Evolutionary conservation across 2,797 vertebrate species (phyloP).

Genomic region (Trematomus bernacchii): DNA sequence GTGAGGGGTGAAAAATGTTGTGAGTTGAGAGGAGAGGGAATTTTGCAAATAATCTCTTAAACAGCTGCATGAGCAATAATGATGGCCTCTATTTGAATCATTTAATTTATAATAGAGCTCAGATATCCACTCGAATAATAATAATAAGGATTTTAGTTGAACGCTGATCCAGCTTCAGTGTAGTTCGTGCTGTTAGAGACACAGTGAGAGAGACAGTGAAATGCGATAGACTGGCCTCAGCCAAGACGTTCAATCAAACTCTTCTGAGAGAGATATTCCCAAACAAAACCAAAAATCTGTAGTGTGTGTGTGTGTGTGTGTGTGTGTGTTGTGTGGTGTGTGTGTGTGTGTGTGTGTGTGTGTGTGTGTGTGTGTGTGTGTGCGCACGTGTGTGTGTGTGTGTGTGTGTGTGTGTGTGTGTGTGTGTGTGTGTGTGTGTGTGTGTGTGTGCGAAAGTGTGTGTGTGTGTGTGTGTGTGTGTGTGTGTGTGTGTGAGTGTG

Average conservation of each 20-base stretch:
- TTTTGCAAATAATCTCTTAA: too few species aligned
- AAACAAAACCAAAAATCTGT: conserved; percentile 27
- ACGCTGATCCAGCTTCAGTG: background rate
- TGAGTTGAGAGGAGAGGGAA: too few species aligned
- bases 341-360: conserved; percentile 21
- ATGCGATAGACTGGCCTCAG: background rate
- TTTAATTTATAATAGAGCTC: background rate
- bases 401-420: conserved; percentile 4
- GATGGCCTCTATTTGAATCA: background rate
- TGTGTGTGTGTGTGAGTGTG: conserved; percentile 4
- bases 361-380: too few species aligned
- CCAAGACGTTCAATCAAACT: conserved; percentile 31
- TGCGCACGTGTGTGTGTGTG: conserved; percentile 20
- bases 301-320: conserved; percentile 12
- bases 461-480: conserved; percentile 15
- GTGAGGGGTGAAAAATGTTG: background rate
- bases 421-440: conserved; percentile 19
- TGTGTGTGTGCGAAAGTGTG: conserved; percentile 7
- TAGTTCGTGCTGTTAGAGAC: background rate
- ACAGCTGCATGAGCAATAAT: too few species aligned
- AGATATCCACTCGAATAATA: background rate
- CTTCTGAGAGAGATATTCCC: conserved; percentile 11
- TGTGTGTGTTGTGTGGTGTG: conserved; percentile 8
- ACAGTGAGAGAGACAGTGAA: background rate
- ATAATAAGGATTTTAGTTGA: background rate